These are phyloP conservation scores for Myrmophylax atrothorax DNA, from an alignment of 2,113 vertebrate genomes.

Conservation along the genomic window DNA sequence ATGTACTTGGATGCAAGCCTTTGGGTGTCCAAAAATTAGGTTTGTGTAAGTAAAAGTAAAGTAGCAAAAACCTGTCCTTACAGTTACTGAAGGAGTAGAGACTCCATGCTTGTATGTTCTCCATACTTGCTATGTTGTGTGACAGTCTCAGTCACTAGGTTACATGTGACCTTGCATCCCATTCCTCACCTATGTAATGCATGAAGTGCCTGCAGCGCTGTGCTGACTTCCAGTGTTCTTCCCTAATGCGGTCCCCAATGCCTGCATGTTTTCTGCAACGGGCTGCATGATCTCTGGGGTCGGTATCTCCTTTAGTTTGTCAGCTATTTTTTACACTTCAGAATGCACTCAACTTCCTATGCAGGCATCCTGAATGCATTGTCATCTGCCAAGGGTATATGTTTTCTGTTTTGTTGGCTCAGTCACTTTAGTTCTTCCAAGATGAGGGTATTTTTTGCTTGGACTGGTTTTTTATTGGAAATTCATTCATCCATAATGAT, in stretches of 20 bases:
- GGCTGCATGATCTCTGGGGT: not conserved
- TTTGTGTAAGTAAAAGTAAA: not conserved
- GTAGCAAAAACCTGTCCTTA: not conserved
- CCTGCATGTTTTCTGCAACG: not conserved
- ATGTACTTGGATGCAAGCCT: not conserved
- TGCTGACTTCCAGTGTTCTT: accelerated
- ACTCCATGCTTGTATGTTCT: accelerated
- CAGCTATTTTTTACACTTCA: not conserved
- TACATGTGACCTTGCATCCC: accelerated
- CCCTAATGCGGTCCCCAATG: not conserved
- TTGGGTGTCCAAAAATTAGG: not conserved
- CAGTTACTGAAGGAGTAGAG: not conserved
- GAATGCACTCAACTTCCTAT: not conserved
- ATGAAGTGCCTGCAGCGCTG: accelerated
- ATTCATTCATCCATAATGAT: not conserved
- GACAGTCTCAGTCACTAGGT: not conserved
- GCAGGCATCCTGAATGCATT: not conserved
- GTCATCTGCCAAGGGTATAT: not conserved
- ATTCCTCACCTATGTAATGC: not conserved
- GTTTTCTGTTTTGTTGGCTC: not conserved
- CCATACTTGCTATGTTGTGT: accelerated
- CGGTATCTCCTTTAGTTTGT: not conserved
- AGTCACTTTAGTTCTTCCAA: not conserved
- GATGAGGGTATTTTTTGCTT: not conserved
- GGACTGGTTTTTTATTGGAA: not conserved